Base-by-base conservation (phyloP, 1,140 invertebrate species). In the Sycophaga agraensis region DNA sequence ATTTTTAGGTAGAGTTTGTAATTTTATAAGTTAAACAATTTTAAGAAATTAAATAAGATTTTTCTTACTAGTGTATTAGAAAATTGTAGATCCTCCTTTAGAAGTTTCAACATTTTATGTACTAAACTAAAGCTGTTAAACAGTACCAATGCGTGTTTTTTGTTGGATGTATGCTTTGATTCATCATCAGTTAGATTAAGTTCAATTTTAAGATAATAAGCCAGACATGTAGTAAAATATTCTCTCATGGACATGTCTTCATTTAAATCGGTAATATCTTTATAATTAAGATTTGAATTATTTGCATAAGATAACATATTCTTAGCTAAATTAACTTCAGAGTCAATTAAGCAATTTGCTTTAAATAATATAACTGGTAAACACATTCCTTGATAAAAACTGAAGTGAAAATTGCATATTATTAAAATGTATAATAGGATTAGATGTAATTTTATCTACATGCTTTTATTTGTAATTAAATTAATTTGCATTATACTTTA, bases 91-190 rank as follows among this genome's bases (percentile, higher is more conserved):
- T 81, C 72, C 63, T 78, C 71, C 65, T 80, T 75, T 26, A 85
- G 69, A 48, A 83, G 70, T 50, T 71, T 58, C 40, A 86, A 70
- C 54, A 74, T 79, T 72, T 79, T 69, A 68, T 77, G 74, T 19
- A 83, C 73, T 45, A 73, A 58, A 71, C 73, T 67, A 12, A 84
- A 70, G 37, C 82, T 83, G 37, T 79, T 80, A 67, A 82, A 76
- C 69, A 76, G 77, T 11, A 58, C 4, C n/a, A 11, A 9, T 11
- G 26, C 40, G 7, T 21, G 7, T 5, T 81, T 66, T 72, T 57
- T 43, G 79, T 79, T 70, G 63, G 74, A 73, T 17, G 73, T 54
- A 69, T 82, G 78, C 66, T 81, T 77, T 22, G 48, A 6, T 40
- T 54, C 28, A 51, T 81, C 73, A 37, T 77, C 64, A 26, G 72